Conservation (phyloP, 1,140 invertebrate species). For the Cydia pomonella region DNA sequence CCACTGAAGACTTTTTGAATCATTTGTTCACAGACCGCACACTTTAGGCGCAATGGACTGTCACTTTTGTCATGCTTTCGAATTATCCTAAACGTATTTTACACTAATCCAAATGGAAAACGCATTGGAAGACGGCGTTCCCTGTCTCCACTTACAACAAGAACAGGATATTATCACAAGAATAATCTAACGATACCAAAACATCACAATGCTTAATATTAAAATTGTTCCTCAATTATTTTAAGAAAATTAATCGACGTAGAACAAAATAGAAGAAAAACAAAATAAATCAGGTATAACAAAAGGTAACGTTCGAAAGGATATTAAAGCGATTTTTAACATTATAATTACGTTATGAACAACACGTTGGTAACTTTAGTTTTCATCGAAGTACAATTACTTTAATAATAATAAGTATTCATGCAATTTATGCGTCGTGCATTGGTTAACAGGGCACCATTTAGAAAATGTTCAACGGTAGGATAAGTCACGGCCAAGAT, state of each 20-base stretch:
- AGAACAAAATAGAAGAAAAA: conserved; percentile 66
- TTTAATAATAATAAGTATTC: conserved; percentile 41
- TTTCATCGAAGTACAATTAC: conserved; percentile 55
- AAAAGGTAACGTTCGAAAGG: conserved; percentile 73
- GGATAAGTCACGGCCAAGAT: background rate
- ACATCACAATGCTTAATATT: conserved; percentile 77
- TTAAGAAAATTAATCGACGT: conserved; percentile 54
- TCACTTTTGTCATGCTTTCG: conserved; percentile 71
- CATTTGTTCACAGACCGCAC: conserved; percentile 34
- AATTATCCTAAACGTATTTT: conserved; percentile 56
- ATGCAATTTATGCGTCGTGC: conserved; percentile 20
- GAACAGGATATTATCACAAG: conserved; percentile 72
- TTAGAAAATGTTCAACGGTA: background rate
- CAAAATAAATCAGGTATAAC: conserved; percentile 72
- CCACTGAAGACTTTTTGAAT: conserved; percentile 50
- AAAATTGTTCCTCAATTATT: conserved; percentile 74
- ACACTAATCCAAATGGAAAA: conserved; percentile 64
- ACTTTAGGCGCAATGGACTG: conserved; percentile 33
- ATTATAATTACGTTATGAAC: conserved; percentile 72
- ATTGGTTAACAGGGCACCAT: conserved; percentile 25
- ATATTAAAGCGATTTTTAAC: conserved; percentile 70
- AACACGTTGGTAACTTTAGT: conserved; percentile 76
- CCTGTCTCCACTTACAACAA: conserved; percentile 62
- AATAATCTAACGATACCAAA: conserved; percentile 68
- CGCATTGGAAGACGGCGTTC: conserved; percentile 75